These are phyloP conservation scores for Aphidius ervi DNA, from an alignment of 1,140 invertebrate genomes.

Conservation along the genomic window DNA sequence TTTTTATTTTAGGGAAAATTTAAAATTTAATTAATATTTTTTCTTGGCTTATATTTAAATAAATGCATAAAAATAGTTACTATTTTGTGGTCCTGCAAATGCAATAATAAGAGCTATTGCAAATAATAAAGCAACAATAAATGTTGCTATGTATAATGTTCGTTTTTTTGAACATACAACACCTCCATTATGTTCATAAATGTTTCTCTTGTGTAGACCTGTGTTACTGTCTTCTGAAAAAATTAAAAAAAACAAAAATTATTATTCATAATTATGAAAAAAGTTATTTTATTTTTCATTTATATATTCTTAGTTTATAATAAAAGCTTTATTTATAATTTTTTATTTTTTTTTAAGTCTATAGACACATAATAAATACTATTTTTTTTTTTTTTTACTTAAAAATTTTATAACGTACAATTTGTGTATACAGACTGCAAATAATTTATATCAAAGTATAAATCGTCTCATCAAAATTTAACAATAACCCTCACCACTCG, in stretches of 20 bases:
- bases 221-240: constrained; percentile 64
- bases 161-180: constrained; percentile 83
- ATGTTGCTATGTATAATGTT: constrained; percentile 73
- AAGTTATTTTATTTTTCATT: too few species aligned
- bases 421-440: background rate
- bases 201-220: constrained; percentile 67
- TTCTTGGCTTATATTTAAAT: too few species aligned
- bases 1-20: too few species aligned
- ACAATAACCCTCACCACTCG: constrained; percentile 36
- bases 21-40: background rate
- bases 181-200: constrained; percentile 72
- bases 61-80: constrained; percentile 39
- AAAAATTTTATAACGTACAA: constrained; percentile 5
- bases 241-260: constrained; percentile 15
- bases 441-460: constrained; percentile 13
- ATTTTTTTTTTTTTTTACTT: background rate
- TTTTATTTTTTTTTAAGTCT: too few species aligned
- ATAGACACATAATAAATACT: background rate
- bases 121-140: constrained; percentile 75
- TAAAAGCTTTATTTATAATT: too few species aligned
- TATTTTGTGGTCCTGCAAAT: constrained; percentile 77
- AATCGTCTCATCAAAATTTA: constrained; percentile 35
- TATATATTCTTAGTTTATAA: too few species aligned
- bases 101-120: constrained; percentile 82
- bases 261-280: background rate